These are phyloP conservation scores for Mus minutoides DNA, from an alignment of 2,797 vertebrate species.

Conservation along the genomic window DNA sequence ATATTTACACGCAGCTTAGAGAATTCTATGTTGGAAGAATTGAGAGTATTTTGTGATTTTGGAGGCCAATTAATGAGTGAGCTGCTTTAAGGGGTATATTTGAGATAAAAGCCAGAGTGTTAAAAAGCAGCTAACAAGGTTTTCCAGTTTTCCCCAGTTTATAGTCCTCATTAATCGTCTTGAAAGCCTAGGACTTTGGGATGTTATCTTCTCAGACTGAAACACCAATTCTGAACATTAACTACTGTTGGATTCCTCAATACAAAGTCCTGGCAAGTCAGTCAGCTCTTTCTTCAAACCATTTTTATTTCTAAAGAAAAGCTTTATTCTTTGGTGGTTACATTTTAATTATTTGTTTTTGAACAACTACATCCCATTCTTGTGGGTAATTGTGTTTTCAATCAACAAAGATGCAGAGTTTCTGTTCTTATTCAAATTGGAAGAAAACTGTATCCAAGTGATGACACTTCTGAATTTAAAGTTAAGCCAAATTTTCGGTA, in stretches of 20 bases:
- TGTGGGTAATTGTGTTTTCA: constrained; percentile 66
- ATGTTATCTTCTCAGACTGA: constrained; percentile 50
- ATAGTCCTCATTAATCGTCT: constrained; percentile 6
- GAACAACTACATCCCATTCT: constrained; percentile 51
- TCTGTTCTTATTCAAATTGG: constrained; percentile 54
- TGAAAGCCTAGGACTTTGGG: constrained; percentile 16
- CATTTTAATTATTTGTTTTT: constrained; percentile 75
- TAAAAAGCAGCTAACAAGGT: not conserved
- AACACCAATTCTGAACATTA: constrained; percentile 41
- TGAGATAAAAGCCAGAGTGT: not conserved
- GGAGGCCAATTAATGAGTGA: not conserved
- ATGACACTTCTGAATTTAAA: constrained; percentile 75
- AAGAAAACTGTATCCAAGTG: constrained; percentile 63
- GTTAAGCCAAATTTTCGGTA: constrained; percentile 64
- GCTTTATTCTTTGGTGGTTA: constrained; percentile 62
- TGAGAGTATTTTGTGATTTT: constrained; percentile 20
- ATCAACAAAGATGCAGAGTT: constrained; percentile 59
- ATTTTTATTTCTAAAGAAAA: constrained; percentile 44
- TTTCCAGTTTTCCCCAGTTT: constrained; percentile 43
- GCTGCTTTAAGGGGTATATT: constrained; percentile 2
- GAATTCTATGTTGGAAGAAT: not conserved
- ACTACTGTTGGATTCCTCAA: constrained; percentile 47
- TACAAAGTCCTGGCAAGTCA: constrained; percentile 46
- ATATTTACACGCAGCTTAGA: constrained; percentile 4
- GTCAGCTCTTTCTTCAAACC: constrained; percentile 24